Percentiles rank a stretch among this genome's conserved stretches.
These are phyloP conservation scores for Himalopsyche tibetana DNA, from an alignment of 2,888 invertebrate genomes.

Conservation along the genomic window DNA sequence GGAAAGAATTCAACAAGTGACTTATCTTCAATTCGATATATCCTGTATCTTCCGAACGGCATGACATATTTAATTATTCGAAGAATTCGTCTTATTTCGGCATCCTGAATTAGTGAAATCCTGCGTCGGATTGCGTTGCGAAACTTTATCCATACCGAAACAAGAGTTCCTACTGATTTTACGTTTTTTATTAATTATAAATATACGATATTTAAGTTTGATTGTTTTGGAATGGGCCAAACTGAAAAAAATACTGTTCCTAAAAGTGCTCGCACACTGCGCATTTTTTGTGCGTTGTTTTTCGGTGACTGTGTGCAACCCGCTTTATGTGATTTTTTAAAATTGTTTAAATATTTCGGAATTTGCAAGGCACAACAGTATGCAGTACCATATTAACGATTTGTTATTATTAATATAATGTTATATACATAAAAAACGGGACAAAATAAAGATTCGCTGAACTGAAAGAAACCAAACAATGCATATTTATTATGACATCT, in stretches of 20 bases:
- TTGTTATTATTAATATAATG: constrained; percentile 35
- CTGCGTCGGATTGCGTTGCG: neutral
- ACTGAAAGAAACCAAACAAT: constrained; percentile 28
- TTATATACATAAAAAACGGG: constrained; percentile 25
- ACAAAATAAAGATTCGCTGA: constrained; percentile 23
- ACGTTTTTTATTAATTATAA: neutral
- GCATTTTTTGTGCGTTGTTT: neutral
- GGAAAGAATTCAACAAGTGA: neutral
- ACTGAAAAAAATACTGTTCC: neutral
- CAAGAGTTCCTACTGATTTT: neutral
- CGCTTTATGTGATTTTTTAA: constrained; percentile 4
- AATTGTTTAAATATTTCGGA: constrained; percentile 10
- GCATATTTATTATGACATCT: constrained; percentile 35
- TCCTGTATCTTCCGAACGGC: constrained; percentile 4
- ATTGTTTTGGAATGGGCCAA: neutral
- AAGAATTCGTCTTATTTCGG: neutral
- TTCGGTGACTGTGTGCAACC: neutral
- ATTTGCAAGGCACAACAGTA: constrained; percentile 5
- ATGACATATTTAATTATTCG: neutral
- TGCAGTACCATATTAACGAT: neutral
- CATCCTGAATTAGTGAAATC: constrained; percentile 25
- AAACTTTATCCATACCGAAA: neutral
- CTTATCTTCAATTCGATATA: neutral
- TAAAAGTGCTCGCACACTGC: constrained; percentile 13
- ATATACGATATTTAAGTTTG: neutral